Percentiles rank a stretch among this genome's conserved stretches.
phyloP scores from a whole-genome alignment of 2,797 vertebrate species.

The Centroberyx gerrardi region DNA sequence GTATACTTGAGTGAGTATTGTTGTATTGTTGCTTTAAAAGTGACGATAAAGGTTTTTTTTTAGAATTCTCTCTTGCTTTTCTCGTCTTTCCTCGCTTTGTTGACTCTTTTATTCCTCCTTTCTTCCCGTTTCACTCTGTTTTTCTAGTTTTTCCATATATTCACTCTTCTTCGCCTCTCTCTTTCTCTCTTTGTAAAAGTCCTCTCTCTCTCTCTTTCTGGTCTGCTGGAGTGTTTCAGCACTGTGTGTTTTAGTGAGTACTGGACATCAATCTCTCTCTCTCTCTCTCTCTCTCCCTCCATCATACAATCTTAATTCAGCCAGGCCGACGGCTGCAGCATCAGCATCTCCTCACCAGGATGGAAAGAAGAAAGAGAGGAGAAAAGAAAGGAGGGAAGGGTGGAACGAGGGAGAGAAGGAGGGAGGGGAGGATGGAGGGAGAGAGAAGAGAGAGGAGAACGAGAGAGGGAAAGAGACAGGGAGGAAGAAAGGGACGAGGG shows the following conservation, averaged over 20 bases:
- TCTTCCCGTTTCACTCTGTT: not conserved
- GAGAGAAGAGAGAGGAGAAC: not conserved
- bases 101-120: slow-evolving; percentile 6
- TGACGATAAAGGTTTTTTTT: too few species aligned
- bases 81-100: not conserved
- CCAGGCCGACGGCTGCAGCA: slow-evolving; percentile 29
- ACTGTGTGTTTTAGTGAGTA: slow-evolving; percentile 37
- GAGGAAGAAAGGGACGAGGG: not conserved
- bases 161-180: not conserved
- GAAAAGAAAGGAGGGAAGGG: not conserved
- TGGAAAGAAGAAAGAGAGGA: not conserved
- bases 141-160: not conserved
- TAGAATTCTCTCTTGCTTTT: slow-evolving; percentile 1
- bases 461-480: slow-evolving; percentile 1
- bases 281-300: slow-evolving; percentile 18
- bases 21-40: too few species aligned
- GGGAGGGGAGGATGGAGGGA: not conserved
- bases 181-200: not conserved
- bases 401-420: not conserved
- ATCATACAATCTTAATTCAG: slow-evolving; percentile 28
- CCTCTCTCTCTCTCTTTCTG: not conserved
- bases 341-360: slow-evolving; percentile 45
- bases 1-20: too few species aligned
- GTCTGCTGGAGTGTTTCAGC: slow-evolving; percentile 16
- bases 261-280: slow-evolving; percentile 40